phyloP scores from a whole-genome alignment of 1,140 invertebrate species.

The Dinothrombium tinctorium region DNA sequence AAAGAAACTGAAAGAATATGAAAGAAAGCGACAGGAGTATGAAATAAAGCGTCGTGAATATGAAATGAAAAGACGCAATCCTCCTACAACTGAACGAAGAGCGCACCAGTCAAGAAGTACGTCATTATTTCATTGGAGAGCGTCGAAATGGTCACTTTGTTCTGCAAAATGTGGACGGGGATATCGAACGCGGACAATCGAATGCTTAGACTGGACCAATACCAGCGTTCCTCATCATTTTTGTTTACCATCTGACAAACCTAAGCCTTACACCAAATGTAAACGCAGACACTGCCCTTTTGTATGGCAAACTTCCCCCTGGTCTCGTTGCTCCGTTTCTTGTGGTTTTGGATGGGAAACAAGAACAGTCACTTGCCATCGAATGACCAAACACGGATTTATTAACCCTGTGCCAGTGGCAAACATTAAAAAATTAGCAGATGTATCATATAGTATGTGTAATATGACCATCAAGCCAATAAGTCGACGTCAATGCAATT shows the following conservation, averaged over 20 bases:
- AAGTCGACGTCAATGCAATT: too few species aligned
- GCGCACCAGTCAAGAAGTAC: too few species aligned
- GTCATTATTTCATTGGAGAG: too few species aligned
- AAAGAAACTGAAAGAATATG: too few species aligned
- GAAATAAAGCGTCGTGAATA: too few species aligned
- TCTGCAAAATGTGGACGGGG: slow-evolving; percentile 19
- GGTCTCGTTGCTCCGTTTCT: slow-evolving; percentile 42
- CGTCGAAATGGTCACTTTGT: too few species aligned
- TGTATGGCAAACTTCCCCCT: slow-evolving; percentile 1
- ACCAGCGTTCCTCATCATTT: slow-evolving; percentile 4
- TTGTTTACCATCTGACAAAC: slow-evolving; percentile 11
- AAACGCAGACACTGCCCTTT: background rate
- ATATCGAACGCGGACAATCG: slow-evolving; percentile 15
- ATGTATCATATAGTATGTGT: too few species aligned
- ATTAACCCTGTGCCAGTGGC: slow-evolving; percentile 26
- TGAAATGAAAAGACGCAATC: too few species aligned
- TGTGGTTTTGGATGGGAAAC: slow-evolving; percentile 53
- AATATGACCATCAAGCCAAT: too few species aligned
- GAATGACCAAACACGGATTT: slow-evolving; percentile 30
- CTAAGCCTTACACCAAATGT: background rate
- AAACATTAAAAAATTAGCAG: too few species aligned
- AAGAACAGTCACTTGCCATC: slow-evolving; percentile 39
- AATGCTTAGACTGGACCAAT: slow-evolving; percentile 10
- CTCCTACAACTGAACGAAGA: too few species aligned
- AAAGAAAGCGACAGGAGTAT: too few species aligned